phyloP scores from a whole-genome alignment of 1,140 invertebrate species.

The Lepidurus arcticus region DNA sequence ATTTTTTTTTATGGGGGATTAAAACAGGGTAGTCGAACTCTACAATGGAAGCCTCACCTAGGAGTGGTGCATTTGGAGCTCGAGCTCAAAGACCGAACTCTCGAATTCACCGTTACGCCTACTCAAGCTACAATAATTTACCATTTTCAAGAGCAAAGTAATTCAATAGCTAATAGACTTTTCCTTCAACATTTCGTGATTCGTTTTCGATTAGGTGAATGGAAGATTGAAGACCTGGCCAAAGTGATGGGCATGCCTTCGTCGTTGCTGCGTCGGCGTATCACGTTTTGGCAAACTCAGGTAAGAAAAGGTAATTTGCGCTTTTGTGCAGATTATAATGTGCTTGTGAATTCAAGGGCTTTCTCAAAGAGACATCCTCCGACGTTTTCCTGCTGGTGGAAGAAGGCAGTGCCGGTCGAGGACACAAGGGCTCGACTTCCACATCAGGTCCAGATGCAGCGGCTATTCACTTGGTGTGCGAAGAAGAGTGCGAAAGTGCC shows the following conservation, averaged over 20 bases:
- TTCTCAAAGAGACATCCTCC: slow-evolving; percentile 66
- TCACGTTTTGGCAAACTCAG: slow-evolving; percentile 83
- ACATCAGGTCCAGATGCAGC: slow-evolving; percentile 41
- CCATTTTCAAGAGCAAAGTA: slow-evolving; percentile 86
- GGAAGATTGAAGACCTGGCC: slow-evolving; percentile 77
- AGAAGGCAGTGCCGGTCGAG: slow-evolving; percentile 50
- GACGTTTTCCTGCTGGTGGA: slow-evolving; percentile 75
- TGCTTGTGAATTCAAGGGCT: slow-evolving; percentile 46
- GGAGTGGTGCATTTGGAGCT: slow-evolving; percentile 88
- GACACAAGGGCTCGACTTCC: slow-evolving; percentile 33
- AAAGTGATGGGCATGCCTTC: slow-evolving; percentile 75
- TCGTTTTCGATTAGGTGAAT: slow-evolving; percentile 54
- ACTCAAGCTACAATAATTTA: slow-evolving; percentile 90
- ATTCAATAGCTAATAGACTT: slow-evolving; percentile 29
- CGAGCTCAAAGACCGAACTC: slow-evolving; percentile 72
- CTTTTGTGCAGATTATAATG: neutral
- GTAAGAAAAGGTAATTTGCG: slow-evolving; percentile 33
- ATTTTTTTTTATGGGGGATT: slow-evolving; percentile 47
- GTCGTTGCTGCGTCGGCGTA: slow-evolving; percentile 72
- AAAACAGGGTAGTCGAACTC: slow-evolving; percentile 62
- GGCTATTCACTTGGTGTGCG: slow-evolving; percentile 62
- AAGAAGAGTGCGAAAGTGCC: slow-evolving; percentile 85
- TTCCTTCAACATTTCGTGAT: slow-evolving; percentile 31
- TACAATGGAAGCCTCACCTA: slow-evolving; percentile 89
- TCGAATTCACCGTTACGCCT: slow-evolving; percentile 81